phyloP scores from a whole-genome alignment of 2,888 invertebrate species.

The Hirtodrosophila alboralis region DNA sequence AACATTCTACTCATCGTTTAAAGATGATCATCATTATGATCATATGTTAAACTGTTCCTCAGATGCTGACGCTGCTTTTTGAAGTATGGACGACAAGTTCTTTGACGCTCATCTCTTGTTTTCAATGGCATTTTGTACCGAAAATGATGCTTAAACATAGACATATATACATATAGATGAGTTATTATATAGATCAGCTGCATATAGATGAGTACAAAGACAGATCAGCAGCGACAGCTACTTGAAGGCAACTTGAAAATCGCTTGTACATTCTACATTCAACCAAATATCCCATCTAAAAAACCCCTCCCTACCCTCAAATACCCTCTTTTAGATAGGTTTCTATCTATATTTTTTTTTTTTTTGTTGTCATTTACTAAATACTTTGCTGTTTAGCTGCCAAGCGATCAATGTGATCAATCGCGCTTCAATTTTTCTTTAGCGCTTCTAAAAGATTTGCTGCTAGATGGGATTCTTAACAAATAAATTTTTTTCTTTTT shows the following conservation, averaged over 20 bases:
- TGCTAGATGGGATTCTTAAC: constrained; percentile 32
- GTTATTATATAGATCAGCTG: constrained; percentile 66
- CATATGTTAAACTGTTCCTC: constrained; percentile 6
- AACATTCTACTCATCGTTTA: constrained; percentile 9
- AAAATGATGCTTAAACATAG: constrained; percentile 59
- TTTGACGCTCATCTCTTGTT: constrained; percentile 54
- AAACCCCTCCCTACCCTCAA: too few species aligned
- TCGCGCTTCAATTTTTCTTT: constrained; percentile 74
- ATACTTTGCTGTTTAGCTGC: constrained; percentile 65
- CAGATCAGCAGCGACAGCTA: constrained; percentile 45
- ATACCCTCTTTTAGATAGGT: too few species aligned
- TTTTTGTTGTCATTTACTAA: constrained; percentile 70
- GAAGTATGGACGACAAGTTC: constrained; percentile 67
- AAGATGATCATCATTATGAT: constrained; percentile 23
- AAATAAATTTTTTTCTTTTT: constrained; percentile 13
- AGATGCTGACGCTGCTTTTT: constrained; percentile 70
- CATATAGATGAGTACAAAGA: constrained; percentile 18
- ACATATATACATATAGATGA: constrained; percentile 49
- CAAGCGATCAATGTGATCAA: constrained; percentile 73
- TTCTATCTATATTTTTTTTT: too few species aligned
- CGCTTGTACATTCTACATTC: constrained; percentile 1
- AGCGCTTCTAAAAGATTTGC: constrained; percentile 46
- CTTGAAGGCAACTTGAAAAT: constrained; percentile 46
- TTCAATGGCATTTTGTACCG: constrained; percentile 39
- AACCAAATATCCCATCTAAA: too few species aligned